Conservation (phyloP, 2,113 vertebrate species). For the Muntiacus muntjak region DNA sequence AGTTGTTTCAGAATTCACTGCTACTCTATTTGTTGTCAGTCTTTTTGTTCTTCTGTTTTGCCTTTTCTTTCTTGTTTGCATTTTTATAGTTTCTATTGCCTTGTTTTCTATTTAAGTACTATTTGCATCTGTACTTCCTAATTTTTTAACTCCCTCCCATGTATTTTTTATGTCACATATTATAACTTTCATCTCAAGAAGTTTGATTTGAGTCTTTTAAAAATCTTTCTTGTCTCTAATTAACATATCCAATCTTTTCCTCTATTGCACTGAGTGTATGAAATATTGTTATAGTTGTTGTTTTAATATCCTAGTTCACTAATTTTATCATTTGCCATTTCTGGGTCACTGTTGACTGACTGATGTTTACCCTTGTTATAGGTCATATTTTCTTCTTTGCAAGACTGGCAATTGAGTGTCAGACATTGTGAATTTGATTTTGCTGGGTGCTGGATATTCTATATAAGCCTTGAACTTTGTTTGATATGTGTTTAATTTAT, state of each 20-base stretch:
- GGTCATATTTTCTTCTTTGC: background rate
- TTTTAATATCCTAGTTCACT: background rate
- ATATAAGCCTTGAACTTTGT: background rate
- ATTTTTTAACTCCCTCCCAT: background rate
- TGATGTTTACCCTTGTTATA: background rate
- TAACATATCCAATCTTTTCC: background rate
- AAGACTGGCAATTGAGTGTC: background rate
- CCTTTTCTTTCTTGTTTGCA: background rate
- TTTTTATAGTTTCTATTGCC: background rate
- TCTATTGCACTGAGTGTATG: background rate
- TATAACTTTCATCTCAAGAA: background rate
- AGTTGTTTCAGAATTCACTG: background rate
- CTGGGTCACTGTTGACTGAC: background rate
- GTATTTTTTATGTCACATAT: background rate
- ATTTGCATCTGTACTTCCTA: background rate
- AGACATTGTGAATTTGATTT: background rate
- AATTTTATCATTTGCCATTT: background rate
- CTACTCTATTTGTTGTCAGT: background rate
- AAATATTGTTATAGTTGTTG: background rate
- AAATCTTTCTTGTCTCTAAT: background rate
- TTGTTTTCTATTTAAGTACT: background rate
- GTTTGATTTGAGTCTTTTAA: background rate
- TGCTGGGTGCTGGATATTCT: background rate
- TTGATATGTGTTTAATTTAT: background rate
- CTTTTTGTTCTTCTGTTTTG: background rate